These are phyloP conservation scores for Lasiurus cinereus DNA, from an alignment of 2,113 vertebrate genomes.

Conservation along the genomic window DNA sequence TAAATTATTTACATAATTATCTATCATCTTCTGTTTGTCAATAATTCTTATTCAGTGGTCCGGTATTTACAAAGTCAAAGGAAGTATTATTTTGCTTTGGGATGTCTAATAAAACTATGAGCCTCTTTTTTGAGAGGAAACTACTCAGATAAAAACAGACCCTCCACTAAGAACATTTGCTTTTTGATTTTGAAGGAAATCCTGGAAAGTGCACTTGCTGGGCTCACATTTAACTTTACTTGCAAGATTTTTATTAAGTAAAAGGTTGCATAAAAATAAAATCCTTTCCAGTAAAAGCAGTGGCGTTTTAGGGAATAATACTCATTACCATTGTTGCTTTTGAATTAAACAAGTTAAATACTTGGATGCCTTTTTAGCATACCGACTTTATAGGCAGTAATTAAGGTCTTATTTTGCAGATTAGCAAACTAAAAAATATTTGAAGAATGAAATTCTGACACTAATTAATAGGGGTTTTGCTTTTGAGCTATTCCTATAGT, in stretches of 20 bases:
- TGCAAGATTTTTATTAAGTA: conserved; percentile 81
- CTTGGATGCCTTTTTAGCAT: conserved; percentile 65
- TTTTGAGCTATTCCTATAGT: conserved; percentile 73
- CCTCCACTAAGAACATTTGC: conserved; percentile 68
- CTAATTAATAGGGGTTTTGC: conserved; percentile 54
- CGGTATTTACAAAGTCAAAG: conserved; percentile 75
- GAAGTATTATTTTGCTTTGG: conserved; percentile 68
- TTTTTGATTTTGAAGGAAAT: conserved; percentile 82
- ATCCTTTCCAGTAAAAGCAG: conserved; percentile 73
- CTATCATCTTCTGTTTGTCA: conserved; percentile 74
- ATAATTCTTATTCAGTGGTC: conserved; percentile 41
- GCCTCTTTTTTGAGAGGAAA: conserved; percentile 59
- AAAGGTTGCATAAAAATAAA: conserved; percentile 78
- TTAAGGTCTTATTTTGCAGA: conserved; percentile 73
- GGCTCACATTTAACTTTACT: conserved; percentile 82
- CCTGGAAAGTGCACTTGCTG: conserved; percentile 80
- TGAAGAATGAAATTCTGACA: conserved; percentile 67
- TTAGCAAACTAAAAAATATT: conserved; percentile 62
- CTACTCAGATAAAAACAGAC: conserved; percentile 70
- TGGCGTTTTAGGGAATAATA: conserved; percentile 76
- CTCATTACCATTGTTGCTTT: conserved; percentile 79
- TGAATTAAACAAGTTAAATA: conserved; percentile 76
- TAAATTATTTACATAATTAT: conserved; percentile 76
- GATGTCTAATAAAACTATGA: conserved; percentile 64
- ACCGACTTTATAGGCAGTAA: conserved; percentile 66